Evolutionary conservation across 1,140 invertebrate species (phyloP).

Genomic region (Hyphantria cunea): DNA sequence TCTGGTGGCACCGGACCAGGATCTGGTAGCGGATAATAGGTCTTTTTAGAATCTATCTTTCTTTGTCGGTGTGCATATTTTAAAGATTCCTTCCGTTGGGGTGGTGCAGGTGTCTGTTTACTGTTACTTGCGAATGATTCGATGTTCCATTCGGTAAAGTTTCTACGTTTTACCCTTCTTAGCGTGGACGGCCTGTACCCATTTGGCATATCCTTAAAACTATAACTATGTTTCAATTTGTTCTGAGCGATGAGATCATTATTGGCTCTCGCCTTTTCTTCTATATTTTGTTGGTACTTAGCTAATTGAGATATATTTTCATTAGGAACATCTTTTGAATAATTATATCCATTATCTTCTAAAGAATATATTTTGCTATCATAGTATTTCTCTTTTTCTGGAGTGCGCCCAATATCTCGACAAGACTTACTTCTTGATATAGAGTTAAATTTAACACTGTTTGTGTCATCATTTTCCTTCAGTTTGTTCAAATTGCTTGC

Average conservation of each 20-base stretch:
- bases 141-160: constrained; percentile 82
- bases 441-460: constrained; percentile 62
- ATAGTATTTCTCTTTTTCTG: constrained; percentile 59
- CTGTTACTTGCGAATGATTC: constrained; percentile 67
- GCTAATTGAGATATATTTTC: constrained; percentile 83
- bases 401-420: constrained; percentile 68
- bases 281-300: constrained; percentile 84
- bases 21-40: constrained; percentile 68
- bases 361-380: constrained; percentile 55
- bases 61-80: constrained; percentile 78
- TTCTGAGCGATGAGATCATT: constrained; percentile 74
- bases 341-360: constrained; percentile 56
- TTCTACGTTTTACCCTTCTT: constrained; percentile 77
- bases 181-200: constrained; percentile 82
- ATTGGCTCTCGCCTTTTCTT: constrained; percentile 80
- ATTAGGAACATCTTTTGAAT: constrained; percentile 56
- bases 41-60: constrained; percentile 73
- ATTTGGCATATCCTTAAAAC: constrained; percentile 83
- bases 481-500: constrained; percentile 74
- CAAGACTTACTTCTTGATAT: constrained; percentile 80
- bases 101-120: constrained; percentile 69
- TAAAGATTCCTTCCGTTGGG: constrained; percentile 75
- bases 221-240: constrained; percentile 79
- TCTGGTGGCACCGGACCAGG: constrained; percentile 69
- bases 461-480: constrained; percentile 58